Evolutionary conservation across 2,888 invertebrate species (phyloP).

Genomic region (Diloba caeruleocephala): DNA sequence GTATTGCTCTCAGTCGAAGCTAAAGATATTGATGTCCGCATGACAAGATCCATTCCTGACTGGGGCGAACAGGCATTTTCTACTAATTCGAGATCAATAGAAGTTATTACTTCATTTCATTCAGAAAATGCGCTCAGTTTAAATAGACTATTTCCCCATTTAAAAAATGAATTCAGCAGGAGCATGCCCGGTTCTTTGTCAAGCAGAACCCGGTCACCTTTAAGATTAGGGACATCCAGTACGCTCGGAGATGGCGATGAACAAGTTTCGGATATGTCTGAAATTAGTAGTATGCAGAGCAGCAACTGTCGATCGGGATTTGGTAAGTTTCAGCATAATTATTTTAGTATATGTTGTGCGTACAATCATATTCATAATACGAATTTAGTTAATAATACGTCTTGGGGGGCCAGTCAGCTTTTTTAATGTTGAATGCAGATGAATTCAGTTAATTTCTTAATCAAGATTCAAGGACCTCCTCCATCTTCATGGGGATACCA

Average conservation of each 20-base stretch:
- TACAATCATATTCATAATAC: too few relatives aligned
- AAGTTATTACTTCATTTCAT: constrained; percentile 89
- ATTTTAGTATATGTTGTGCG: too few relatives aligned
- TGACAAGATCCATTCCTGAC: constrained; percentile 92
- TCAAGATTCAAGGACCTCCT: too few relatives aligned
- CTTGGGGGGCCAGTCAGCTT: too few relatives aligned
- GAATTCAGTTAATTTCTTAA: too few relatives aligned
- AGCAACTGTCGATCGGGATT: constrained; percentile 89
- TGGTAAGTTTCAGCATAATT: constrained; percentile 66
- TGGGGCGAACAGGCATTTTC: constrained; percentile 88
- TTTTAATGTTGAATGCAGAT: too few relatives aligned
- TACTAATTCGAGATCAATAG: constrained; percentile 90
- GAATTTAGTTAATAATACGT: too few relatives aligned
- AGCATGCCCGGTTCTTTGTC: constrained; percentile 83
- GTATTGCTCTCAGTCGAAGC: constrained; percentile 56
- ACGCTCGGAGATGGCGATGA: constrained; percentile 81
- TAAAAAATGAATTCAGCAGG: constrained; percentile 83
- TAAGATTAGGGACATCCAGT: constrained; percentile 62
- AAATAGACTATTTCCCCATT: constrained; percentile 90
- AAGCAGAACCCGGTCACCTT: constrained; percentile 69
- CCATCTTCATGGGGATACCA: too few relatives aligned
- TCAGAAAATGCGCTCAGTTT: constrained; percentile 89
- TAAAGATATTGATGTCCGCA: constrained; percentile 81
- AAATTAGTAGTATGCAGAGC: constrained; percentile 88
- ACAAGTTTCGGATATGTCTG: constrained; percentile 86